Evolutionary conservation across 1,140 invertebrate species (phyloP), one percentile per base, ranked within the genome.

Genomic region (Nasonia longicornis): DNA sequence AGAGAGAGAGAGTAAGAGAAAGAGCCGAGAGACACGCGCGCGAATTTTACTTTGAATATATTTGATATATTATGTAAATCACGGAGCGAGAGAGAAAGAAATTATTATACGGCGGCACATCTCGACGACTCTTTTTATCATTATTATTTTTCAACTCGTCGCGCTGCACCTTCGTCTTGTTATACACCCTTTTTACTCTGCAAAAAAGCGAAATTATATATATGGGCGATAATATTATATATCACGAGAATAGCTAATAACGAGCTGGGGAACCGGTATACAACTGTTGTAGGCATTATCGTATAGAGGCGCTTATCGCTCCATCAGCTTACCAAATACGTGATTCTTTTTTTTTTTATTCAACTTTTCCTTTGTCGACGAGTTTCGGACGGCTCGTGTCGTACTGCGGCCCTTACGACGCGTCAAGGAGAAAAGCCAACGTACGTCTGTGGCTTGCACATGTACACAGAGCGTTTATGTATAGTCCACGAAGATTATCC

Each of bases 321-420:
- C 81, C 82, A 83, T 84, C 84, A 86, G 82, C 83, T 85, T 84
- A 87, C 84, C 86, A 87, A 87, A 87, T 87, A 87, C 77, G 72
- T 76, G 70, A 76, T 82, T 81, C 58, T 80, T 80, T 67, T 16
- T 72, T 72, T 72, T 58, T 71, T 52, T 66, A 29, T 66, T 67
- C 29, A 29, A 4, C 29, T 67, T 67, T 67, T 52, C 12, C 14
- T 52, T 58, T 20, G 52, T 58, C 12, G 20, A 42, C 70, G 63
- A 58, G 70, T 72, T 82, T 73, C 64, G 52, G 45, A 82, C 69
- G 69, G 63, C 73, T 58, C 42, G 76, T 58, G 52, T 67, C 52
- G 80, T 82, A 82, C 80, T 82, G 80, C 80, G 58, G 80, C 76
- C 80, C 80, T 82, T 82, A 82, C 80, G 70, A 74, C 26, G n/a